Base-by-base conservation (phyloP, 2,113 vertebrate genomes). In the Peromyscus maniculatus region DNA sequence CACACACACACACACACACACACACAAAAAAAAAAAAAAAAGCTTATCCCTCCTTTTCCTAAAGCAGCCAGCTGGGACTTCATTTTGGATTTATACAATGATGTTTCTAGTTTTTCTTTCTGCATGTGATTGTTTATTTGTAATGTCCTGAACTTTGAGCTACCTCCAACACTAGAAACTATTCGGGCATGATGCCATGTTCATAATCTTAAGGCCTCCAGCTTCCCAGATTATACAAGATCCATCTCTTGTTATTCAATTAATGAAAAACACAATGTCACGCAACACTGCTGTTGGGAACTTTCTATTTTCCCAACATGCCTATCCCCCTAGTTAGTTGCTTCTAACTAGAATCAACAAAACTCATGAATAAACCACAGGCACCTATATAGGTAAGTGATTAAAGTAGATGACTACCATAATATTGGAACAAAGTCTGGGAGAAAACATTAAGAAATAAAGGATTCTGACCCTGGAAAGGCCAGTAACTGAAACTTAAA, bases 171-270 rank as follows among this genome's bases (percentile, higher is more conserved):
- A 94, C 72, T 79, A 91, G 71, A 94, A 92, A 96, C 86, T 52
- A 79, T 87, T 57, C 90, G 79, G 95, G 87, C 89, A 90, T 52
- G 17, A 28, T 33, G 72, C 86, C 43, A 33, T 57, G 26, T 89
- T 93, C 80, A 88, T 93, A 74, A 96, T 80, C 82, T 33, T 89
- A 89, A 71, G 59, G 87, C 57, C 74, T 95, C 87, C 69, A 75
- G 87, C 64, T 91, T 96, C 74, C 67, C 39, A 93, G 87, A 93
- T 93, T 69, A 77, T 3, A 75, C 16, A 78, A 89, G 94, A 79
- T 62, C 86, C 24, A 31, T 69, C 89, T 93, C 96, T 89, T 91
- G 15, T 80, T 87, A 94, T 90, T 97, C 89, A 97, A 93, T 97
- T 91, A 93, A 95, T 74, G 66, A 82, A 77, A 84, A 84, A 80